A percentile compares a stretch with the other conserved stretches of the same genome.
These are phyloP conservation scores for Agapornis roseicollis DNA, from an alignment of 2,113 vertebrate species.

Conservation along the genomic window DNA sequence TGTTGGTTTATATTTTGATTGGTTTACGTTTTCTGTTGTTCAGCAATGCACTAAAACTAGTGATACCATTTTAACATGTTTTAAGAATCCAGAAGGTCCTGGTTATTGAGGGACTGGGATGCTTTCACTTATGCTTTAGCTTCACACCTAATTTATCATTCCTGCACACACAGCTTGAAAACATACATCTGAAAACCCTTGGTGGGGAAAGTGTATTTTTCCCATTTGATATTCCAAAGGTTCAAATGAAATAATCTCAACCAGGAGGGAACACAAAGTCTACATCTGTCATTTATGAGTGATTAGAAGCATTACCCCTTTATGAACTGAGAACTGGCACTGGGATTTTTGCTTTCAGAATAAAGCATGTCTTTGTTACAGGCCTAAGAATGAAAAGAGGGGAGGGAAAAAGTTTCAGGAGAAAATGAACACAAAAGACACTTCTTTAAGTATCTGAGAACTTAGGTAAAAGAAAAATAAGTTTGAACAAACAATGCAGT, in stretches of 20 bases:
- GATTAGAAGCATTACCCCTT: neutral
- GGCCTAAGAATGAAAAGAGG: neutral
- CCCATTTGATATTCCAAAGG: neutral
- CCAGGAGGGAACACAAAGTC: neutral
- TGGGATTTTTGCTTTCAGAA: neutral
- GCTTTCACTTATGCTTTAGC: neutral
- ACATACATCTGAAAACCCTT: neutral
- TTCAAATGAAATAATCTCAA: neutral
- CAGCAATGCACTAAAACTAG: neutral
- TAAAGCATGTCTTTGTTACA: constrained; percentile 1
- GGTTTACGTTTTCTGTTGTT: neutral
- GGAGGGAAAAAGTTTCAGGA: neutral
- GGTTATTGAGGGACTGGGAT: neutral
- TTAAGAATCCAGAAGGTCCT: neutral
- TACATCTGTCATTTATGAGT: neutral
- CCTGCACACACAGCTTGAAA: neutral
- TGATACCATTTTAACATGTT: neutral
- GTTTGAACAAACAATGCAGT: neutral
- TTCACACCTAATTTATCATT: constrained; percentile 12
- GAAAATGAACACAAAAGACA: neutral
- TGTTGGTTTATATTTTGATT: neutral
- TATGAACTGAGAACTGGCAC: neutral
- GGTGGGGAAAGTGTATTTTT: neutral
- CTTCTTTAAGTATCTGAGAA: neutral
- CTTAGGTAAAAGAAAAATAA: neutral